Base-by-base conservation (phyloP, 2,113 vertebrate species). In the Talpa occidentalis region DNA sequence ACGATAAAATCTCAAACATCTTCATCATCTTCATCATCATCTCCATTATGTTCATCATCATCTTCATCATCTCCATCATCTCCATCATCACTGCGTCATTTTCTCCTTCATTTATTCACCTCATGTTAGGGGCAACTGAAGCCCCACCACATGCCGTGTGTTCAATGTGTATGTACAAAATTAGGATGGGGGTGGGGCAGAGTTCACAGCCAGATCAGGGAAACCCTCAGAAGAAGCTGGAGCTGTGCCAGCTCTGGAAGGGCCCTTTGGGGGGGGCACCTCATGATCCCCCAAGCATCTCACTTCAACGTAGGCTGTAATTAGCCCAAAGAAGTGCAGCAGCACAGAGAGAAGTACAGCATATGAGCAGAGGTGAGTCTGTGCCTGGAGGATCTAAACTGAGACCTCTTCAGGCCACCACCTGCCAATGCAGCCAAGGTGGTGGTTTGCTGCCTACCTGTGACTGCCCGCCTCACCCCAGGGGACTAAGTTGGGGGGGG, bases 401-500 rank as follows among this genome's bases (percentile, higher is more conserved):
- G 6, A n/a, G 9, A 22, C 80, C 49, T 72, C 4, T 9, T 15
- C 70, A 28, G 49, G 17, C 30, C 73, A 32, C 54, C 52, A 49
- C 74, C 22, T 30, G 67, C 6, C 7, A 56, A 2, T 47, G 69
- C 19, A 82, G 35, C 21, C 14, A 9, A 10, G 24, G 24, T n/a
- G n/a, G n/a, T n/a, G n/a, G n/a, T n/a, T 15, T 24, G 10, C 30
- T 15, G 24, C 42, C 59, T 10, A 0, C 1, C 2, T 54, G 42
- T 64, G 79, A 64, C 42, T 24, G 37, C 40, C 16, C 44, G 19
- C n/a, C 35, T 40, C 24, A 11, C 74, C 37, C 15, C 5, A 54
- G 28, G 16, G 14, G 6, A 3, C 21, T 52, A 30, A 44, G 60
- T 44, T 35, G 11, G 49, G 78, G 62, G 59, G 26, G 10, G 44